Evolutionary conservation across 2,888 invertebrate species (phyloP).

Genomic region (Drosophila algonquin): DNA sequence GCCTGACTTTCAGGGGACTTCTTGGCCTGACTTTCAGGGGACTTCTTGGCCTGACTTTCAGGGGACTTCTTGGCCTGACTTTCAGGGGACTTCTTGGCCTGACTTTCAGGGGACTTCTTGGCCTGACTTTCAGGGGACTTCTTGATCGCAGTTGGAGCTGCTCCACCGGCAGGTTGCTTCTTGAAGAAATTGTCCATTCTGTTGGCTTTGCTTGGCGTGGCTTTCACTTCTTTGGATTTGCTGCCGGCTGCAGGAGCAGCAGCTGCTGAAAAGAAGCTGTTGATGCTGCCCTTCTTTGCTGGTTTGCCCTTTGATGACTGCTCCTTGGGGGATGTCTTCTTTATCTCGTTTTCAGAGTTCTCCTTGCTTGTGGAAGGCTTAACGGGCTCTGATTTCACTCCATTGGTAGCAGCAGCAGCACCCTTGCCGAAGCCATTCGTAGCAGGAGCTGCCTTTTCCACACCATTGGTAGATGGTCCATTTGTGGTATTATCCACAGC

Average conservation of each 20-base stretch:
- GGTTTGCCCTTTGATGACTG: slow-evolving; percentile 40
- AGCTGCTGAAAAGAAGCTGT: slow-evolving; percentile 68
- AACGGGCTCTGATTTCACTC: slow-evolving; percentile 12
- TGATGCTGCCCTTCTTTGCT: slow-evolving; percentile 71
- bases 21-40: slow-evolving; percentile 1
- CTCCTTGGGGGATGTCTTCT: slow-evolving; percentile 56
- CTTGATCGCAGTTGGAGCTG: neutral
- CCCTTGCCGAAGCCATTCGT: slow-evolving; percentile 4
- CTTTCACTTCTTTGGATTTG: slow-evolving; percentile 57
- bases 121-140: slow-evolving; percentile 4
- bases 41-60: slow-evolving; percentile 9
- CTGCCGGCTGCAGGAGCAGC: slow-evolving; percentile 35
- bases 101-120: neutral
- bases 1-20: neutral
- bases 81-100: slow-evolving; percentile 3
- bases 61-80: slow-evolving; percentile 3
- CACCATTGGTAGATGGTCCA: slow-evolving; percentile 29
- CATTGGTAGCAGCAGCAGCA: slow-evolving; percentile 14
- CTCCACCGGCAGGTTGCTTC: slow-evolving; percentile 45
- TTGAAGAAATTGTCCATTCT: slow-evolving; percentile 66
- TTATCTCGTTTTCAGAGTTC: slow-evolving; percentile 29
- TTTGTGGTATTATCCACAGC: slow-evolving; percentile 35
- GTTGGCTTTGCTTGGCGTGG: slow-evolving; percentile 40
- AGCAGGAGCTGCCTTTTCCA: neutral
- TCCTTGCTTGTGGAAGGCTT: slow-evolving; percentile 14